These are phyloP conservation scores for Corythaixoides concolor DNA, from an alignment of 2,113 vertebrate species.

Conservation along the genomic window DNA sequence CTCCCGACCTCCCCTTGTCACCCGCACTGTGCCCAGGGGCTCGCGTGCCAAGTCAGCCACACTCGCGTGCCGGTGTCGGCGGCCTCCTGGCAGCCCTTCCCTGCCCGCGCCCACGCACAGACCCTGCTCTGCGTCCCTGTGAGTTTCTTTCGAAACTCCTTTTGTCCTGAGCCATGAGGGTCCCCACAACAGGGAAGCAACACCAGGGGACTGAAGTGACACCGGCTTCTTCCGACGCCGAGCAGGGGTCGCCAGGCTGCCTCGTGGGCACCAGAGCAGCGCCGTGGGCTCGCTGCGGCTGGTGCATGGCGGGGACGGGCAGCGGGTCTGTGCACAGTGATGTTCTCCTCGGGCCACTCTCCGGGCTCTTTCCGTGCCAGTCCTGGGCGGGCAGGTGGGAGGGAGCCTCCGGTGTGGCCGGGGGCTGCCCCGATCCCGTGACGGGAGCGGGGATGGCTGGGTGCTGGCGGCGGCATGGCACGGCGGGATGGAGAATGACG, in stretches of 20 bases:
- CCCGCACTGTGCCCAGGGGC: neutral
- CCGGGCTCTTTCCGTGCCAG: neutral
- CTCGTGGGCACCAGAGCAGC: neutral
- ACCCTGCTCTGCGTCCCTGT: neutral
- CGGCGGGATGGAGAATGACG: neutral
- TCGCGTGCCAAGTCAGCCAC: neutral
- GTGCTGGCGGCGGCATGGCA: neutral
- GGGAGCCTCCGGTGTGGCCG: neutral
- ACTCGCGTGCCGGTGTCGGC: neutral
- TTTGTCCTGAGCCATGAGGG: neutral
- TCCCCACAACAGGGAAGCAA: rapidly evolving
- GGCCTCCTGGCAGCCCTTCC: neutral
- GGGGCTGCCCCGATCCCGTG: neutral
- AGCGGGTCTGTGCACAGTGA: rapidly evolving
- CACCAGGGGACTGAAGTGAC: neutral
- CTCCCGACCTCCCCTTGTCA: neutral
- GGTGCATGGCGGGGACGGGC: rapidly evolving
- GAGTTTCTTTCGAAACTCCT: neutral
- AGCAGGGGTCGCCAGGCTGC: neutral
- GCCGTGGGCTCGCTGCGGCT: neutral
- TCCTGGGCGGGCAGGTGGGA: neutral
- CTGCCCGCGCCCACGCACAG: rapidly evolving
- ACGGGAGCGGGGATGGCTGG: neutral
- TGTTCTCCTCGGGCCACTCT: neutral
- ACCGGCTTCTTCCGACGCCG: rapidly evolving